These are phyloP conservation scores for Acleris literana DNA, from an alignment of 2,888 invertebrate species.

Conservation along the genomic window DNA sequence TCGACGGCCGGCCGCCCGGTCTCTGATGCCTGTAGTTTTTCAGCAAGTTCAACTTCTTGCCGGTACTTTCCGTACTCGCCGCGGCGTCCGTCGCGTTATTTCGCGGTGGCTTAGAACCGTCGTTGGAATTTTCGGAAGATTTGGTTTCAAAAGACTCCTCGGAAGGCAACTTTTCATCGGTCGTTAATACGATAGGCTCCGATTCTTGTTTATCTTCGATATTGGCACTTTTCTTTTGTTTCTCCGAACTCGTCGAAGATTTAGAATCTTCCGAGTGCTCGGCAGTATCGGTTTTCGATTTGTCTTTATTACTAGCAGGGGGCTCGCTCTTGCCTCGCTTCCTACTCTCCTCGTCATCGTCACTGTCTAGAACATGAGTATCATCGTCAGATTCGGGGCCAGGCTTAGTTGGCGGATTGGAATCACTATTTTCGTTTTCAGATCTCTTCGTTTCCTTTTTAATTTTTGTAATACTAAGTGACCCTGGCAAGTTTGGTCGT, in stretches of 20 bases:
- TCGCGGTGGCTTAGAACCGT: slow-evolving; percentile 42
- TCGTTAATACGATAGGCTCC: slow-evolving; percentile 66
- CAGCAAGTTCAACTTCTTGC: slow-evolving; percentile 72
- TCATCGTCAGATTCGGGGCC: slow-evolving; percentile 68
- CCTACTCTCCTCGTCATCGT: slow-evolving; percentile 59
- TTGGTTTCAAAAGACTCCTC: slow-evolving; percentile 70
- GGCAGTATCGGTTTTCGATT: slow-evolving; percentile 37
- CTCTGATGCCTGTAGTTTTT: slow-evolving; percentile 80
- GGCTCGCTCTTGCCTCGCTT: slow-evolving; percentile 44
- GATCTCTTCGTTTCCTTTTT: slow-evolving; percentile 60
- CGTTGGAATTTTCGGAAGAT: slow-evolving; percentile 48
- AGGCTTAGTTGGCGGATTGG: slow-evolving; percentile 50
- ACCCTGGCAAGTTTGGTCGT: slow-evolving; percentile 68
- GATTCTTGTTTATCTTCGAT: slow-evolving; percentile 44
- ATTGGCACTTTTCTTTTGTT: slow-evolving; percentile 42
- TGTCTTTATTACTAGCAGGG: slow-evolving; percentile 41
- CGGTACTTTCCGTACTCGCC: slow-evolving; percentile 51
- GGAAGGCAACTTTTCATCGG: slow-evolving; percentile 72
- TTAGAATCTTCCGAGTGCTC: slow-evolving; percentile 41
- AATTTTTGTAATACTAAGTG: slow-evolving; percentile 76
- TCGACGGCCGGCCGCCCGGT: slow-evolving; percentile 59
- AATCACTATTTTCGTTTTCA: slow-evolving; percentile 52
- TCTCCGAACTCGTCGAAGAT: slow-evolving; percentile 42
- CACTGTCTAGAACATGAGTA: slow-evolving; percentile 73
- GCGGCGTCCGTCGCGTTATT: slow-evolving; percentile 37